Conservation (phyloP, 2,797 vertebrate species). For the Melanotaenia maccullochi region DNA sequence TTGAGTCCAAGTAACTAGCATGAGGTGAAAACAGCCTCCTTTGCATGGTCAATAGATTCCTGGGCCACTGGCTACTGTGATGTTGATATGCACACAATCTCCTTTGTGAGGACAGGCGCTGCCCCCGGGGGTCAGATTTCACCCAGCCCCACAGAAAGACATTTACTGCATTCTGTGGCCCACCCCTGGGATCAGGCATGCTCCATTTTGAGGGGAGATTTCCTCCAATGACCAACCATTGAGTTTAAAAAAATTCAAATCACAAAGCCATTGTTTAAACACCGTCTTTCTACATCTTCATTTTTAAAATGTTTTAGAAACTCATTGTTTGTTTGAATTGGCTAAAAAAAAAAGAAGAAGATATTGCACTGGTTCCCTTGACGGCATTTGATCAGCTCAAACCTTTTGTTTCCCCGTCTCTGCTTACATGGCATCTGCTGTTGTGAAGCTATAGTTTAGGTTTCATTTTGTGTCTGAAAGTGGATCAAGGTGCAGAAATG, state of each 20-base stretch:
- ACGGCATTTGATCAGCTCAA: neutral
- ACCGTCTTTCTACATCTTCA: neutral
- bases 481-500: neutral
- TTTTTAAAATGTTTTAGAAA: neutral
- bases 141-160: conserved; percentile 78
- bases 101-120: conserved; percentile 85
- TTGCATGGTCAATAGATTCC: conserved; percentile 77
- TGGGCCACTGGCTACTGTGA: conserved; percentile 78
- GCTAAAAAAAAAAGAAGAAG: no score
- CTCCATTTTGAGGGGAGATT: conserved; percentile 79
- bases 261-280: conserved; percentile 24
- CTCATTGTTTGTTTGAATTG: neutral
- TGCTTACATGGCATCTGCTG: neutral
- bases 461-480: conserved; percentile 6
- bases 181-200: conserved; percentile 77
- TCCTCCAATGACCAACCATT: conserved; percentile 60
- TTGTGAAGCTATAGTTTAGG: neutral
- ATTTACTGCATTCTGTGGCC: conserved; percentile 79
- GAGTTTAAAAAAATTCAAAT: conserved; percentile 25
- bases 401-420: neutral
- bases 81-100: conserved; percentile 86
- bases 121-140: conserved; percentile 86
- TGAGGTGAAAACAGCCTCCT: conserved; percentile 69
- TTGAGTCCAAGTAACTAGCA: conserved; percentile 29
- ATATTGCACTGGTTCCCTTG: conserved; percentile 8